Percentiles rank a stretch among this genome's conserved stretches.
phyloP scores from a whole-genome alignment of 2,888 invertebrate species.

The Pocota personata region DNA sequence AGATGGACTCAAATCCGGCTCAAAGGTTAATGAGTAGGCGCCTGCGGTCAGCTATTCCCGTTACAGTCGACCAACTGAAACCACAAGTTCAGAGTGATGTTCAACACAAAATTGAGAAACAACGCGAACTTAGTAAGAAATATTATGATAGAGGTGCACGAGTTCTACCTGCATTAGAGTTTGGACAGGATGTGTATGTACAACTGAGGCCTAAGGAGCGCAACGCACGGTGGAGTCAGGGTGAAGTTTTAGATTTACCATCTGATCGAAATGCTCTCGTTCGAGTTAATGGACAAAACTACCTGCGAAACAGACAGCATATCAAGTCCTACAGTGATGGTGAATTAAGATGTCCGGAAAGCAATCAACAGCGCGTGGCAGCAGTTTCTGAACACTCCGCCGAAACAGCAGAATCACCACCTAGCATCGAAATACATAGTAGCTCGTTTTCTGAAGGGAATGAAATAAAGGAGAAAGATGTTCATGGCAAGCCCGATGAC shows the following conservation, averaged over 20 bases:
- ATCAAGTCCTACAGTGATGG: conserved; percentile 15
- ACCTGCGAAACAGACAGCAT: conserved; percentile 23
- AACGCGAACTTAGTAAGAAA: too few species aligned
- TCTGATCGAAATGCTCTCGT: conserved; percentile 13
- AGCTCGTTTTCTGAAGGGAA: conserved; percentile 1
- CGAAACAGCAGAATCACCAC: conserved; percentile 1
- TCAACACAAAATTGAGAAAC: too few species aligned
- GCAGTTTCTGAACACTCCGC: neutral
- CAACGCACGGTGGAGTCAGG: conserved; percentile 3
- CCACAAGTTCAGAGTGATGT: too few species aligned
- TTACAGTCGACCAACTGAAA: too few species aligned
- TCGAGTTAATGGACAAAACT: conserved; percentile 16
- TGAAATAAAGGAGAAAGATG: neutral
- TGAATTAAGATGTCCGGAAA: conserved; percentile 1
- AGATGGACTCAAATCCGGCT: too few species aligned
- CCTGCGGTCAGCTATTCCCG: too few species aligned
- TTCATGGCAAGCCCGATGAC: neutral
- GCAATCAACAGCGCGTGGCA: too few species aligned
- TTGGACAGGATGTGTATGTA: conserved; percentile 24
- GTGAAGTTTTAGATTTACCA: too few species aligned
- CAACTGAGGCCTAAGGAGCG: conserved; percentile 29
- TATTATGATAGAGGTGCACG: too few species aligned
- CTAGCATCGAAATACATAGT: neutral
- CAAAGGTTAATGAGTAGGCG: too few species aligned
- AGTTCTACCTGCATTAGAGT: conserved; percentile 22